Conservation (phyloP, 1,140 invertebrate genomes). For the Anastrepha obliqua region DNA sequence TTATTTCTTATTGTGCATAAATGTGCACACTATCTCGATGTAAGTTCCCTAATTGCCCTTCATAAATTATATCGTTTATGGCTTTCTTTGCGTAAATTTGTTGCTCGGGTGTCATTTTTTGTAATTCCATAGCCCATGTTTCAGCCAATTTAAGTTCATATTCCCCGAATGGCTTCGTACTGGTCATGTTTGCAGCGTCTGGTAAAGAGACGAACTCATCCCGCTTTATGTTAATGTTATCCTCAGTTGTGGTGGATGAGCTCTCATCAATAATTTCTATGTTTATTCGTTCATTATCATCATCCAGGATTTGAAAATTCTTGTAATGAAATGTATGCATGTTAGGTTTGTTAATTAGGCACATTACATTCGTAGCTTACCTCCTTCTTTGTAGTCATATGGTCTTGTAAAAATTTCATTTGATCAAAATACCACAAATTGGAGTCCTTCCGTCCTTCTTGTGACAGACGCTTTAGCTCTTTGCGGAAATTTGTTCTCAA, state of each 20-base stretch:
- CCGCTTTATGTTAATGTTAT: neutral
- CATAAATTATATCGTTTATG: constrained; percentile 69
- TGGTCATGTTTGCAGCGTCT: neutral
- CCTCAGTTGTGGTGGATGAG: neutral
- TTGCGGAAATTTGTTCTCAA: constrained; percentile 73
- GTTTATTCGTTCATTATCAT: neutral
- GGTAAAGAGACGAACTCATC: neutral
- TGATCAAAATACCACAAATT: constrained; percentile 73
- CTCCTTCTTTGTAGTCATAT: constrained; percentile 53
- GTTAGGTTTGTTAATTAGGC: neutral
- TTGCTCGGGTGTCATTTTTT: constrained; percentile 67
- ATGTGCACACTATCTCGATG: constrained; percentile 69
- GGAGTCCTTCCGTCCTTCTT: constrained; percentile 62
- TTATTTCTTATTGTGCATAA: constrained; percentile 58
- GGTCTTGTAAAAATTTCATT: constrained; percentile 70
- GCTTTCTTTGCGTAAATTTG: constrained; percentile 68
- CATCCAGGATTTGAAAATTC: neutral
- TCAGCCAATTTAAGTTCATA: constrained; percentile 65
- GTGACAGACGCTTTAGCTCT: constrained; percentile 66
- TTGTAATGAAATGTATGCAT: neutral
- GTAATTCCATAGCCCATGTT: constrained; percentile 69
- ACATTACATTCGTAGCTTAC: neutral
- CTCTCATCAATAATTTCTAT: constrained; percentile 5
- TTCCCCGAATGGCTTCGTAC: neutral
- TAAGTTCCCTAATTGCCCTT: constrained; percentile 68